Evolutionary conservation across 2,113 vertebrate genomes (phyloP).

Genomic region (Leucoraja erinaceus): DNA sequence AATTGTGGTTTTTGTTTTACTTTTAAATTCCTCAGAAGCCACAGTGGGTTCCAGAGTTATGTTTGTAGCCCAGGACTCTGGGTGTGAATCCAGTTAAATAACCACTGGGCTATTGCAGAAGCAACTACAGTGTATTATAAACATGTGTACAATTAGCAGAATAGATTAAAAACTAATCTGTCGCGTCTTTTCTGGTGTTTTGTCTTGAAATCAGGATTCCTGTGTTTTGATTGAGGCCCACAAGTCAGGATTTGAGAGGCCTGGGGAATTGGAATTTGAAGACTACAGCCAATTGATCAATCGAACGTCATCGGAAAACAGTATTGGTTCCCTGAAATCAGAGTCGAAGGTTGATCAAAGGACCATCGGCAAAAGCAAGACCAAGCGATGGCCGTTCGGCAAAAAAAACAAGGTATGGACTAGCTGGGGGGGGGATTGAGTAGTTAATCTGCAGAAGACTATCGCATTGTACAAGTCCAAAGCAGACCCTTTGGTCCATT

Average conservation of each 20-base stretch:
- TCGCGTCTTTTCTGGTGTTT: neutral
- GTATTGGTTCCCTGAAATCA: conserved; percentile 70
- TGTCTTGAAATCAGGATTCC: conserved; percentile 62
- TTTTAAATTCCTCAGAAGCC: too few relatives aligned
- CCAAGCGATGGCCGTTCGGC: conserved; percentile 77
- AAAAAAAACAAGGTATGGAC: conserved; percentile 77
- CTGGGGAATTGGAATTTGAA: conserved; percentile 77
- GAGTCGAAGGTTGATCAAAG: conserved; percentile 56
- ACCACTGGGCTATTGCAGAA: too few relatives aligned
- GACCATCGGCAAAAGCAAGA: conserved; percentile 57
- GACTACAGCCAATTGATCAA: conserved; percentile 85
- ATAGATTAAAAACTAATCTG: neutral
- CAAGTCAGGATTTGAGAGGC: conserved; percentile 80
- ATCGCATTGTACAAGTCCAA: too few relatives aligned
- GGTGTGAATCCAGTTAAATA: too few relatives aligned
- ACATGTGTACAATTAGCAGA: neutral
- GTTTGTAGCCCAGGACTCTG: too few relatives aligned
- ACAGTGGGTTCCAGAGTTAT: too few relatives aligned
- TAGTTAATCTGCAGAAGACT: too few relatives aligned
- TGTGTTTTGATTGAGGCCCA: conserved; percentile 72
- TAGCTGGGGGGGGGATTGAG: neutral
- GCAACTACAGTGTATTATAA: too few relatives aligned
- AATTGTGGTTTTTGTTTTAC: too few relatives aligned
- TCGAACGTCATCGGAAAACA: conserved; percentile 72
- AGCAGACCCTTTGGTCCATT: too few relatives aligned